Base-by-base conservation (phyloP, 2,113 vertebrate genomes). In the Notarius lentiginosus region DNA sequence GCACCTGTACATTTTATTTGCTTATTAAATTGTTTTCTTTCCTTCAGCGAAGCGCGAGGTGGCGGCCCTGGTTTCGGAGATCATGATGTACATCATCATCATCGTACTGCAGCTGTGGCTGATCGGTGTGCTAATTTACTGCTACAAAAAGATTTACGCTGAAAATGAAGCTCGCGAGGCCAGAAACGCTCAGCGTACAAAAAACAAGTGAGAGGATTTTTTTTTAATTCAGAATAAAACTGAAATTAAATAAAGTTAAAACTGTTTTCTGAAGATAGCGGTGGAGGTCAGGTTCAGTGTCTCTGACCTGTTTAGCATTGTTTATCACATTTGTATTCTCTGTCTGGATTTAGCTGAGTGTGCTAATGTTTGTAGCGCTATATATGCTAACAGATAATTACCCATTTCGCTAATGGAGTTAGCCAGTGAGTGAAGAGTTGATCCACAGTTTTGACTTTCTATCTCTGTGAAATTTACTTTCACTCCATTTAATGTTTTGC, bases 21-120 rank as follows among this genome's bases (percentile, higher is more conserved):
- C 53, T 79, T 51, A 3, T 65, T 18, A 0, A 0, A 20, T 30
- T 5, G 14, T 79, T 53, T 77, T 0, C 55, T 22, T 75, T 1
- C n/a, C 61, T 77, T 3, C 90, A 98, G 97, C 94, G 72, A 97
- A 96, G 87, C 95, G 94, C 65, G 96, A 97, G 92, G 89, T 96
- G 92, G 94, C 96, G 0, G 92, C 96, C 0, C 95, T 97, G 65
- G 93, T 98, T 84, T 94, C 96, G 0, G 96, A 97, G 95, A 96
- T 98, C 80, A 94, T 97, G 95, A 98, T 98, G 97, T 98, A 96
- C 4, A 95, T 97, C 83, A 91, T 97, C 89, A 96, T 97, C 7
- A 94, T 96, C 63, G 93, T 95, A 24, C 94, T 98, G 93, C 97
- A 97, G 87, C 94, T 98, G 79, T 97, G 97, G 97, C 93, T 98